Conservation (phyloP, 2,888 invertebrate genomes). For the Ariolimax columbianus region DNA sequence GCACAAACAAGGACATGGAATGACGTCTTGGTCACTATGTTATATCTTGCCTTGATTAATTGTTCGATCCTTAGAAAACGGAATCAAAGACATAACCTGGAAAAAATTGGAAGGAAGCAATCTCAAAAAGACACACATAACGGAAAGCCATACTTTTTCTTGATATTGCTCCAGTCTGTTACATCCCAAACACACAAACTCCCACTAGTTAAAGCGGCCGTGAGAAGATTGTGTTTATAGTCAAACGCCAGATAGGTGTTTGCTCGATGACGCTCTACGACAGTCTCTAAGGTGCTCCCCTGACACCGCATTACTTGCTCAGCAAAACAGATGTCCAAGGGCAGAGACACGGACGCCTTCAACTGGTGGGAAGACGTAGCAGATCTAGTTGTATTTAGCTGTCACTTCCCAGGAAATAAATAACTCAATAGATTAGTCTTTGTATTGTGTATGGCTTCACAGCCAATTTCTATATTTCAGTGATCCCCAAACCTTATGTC, state of each 20-base stretch:
- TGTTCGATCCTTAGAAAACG: no score
- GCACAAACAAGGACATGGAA: no score
- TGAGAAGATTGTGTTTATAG: constrained; percentile 25
- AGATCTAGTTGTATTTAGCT: background rate
- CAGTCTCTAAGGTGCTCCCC: constrained; percentile 22
- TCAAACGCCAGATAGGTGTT: constrained; percentile 40
- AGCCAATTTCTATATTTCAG: no score
- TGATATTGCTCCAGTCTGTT: constrained; percentile 28
- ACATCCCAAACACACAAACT: constrained; percentile 47
- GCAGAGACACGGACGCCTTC: constrained; percentile 29
- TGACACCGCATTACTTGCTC: constrained; percentile 41
- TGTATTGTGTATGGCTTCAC: no score
- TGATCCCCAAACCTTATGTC: no score
- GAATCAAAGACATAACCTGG: background rate
- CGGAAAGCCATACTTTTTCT: constrained; percentile 35
- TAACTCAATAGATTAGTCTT: no score
- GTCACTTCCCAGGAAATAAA: background rate
- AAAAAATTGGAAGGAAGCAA: background rate
- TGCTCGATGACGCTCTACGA: constrained; percentile 29
- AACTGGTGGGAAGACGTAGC: constrained; percentile 17
- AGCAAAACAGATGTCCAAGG: constrained; percentile 44
- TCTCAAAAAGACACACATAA: background rate
- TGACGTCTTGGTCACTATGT: no score
- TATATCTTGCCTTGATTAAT: no score
- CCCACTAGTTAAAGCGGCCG: constrained; percentile 40